These are phyloP conservation scores for Pempheris klunzingeri DNA, from an alignment of 2,797 vertebrate genomes.

Conservation along the genomic window DNA sequence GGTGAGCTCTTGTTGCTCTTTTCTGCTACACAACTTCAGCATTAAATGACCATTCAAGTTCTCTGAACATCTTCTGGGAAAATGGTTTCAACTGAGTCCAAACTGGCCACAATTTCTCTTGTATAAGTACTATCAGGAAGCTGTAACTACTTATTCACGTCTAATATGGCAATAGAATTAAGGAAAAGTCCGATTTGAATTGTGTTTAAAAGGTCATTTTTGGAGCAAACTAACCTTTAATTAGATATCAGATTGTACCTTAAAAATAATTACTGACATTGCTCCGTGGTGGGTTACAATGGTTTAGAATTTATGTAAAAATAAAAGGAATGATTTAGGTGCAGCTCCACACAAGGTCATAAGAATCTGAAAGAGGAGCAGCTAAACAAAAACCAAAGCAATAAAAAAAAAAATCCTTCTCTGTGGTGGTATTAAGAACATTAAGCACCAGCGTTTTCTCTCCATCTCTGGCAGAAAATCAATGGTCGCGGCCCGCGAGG, in stretches of 20 bases:
- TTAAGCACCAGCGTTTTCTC: slow-evolving; percentile 80
- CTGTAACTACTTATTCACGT: not conserved
- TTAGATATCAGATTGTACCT: not conserved
- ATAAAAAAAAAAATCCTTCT: slow-evolving; percentile 54
- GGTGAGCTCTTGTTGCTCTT: slow-evolving; percentile 1
- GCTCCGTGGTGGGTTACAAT: not conserved
- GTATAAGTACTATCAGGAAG: not conserved
- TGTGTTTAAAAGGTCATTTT: not conserved
- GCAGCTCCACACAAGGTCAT: slow-evolving; percentile 27
- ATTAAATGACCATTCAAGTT: not conserved
- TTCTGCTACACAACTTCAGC: not conserved
- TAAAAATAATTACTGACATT: not conserved
- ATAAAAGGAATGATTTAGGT: slow-evolving; percentile 6
- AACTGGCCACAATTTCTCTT: not conserved
- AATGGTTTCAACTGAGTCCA: slow-evolving; percentile 1
- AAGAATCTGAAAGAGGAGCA: slow-evolving; percentile 26
- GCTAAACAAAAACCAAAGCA: slow-evolving; percentile 76
- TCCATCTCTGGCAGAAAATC: slow-evolving; percentile 86
- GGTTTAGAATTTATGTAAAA: not conserved
- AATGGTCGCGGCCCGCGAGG: slow-evolving; percentile 79
- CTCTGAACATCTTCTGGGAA: not conserved
- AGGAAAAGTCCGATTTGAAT: not conserved
- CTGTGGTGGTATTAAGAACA: slow-evolving; percentile 81
- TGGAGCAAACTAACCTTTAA: not conserved
- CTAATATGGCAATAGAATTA: not conserved